These are phyloP conservation scores for Chloroceryle inda DNA, from an alignment of 2,797 vertebrate species.

Conservation along the genomic window DNA sequence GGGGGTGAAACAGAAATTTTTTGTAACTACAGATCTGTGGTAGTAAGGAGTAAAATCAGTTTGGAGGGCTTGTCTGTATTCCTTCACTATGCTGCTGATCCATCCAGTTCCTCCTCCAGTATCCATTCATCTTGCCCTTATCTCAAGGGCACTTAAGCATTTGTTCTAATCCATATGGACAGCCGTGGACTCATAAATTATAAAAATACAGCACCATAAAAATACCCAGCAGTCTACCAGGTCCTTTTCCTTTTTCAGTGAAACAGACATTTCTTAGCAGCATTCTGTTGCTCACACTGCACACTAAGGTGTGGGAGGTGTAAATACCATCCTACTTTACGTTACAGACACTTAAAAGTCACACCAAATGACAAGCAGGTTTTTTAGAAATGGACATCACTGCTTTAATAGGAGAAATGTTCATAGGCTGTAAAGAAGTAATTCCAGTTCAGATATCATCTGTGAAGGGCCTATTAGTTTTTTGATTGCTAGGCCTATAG, in stretches of 20 bases:
- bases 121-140: background rate
- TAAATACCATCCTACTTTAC: background rate
- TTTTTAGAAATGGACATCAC: background rate
- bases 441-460: slow-evolving; percentile 53
- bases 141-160: background rate
- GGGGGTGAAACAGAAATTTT: accelerated
- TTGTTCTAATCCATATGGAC: background rate
- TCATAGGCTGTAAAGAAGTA: slow-evolving; percentile 4
- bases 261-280: background rate
- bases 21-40: background rate
- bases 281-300: background rate
- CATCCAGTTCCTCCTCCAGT: background rate
- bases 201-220: background rate
- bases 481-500: slow-evolving; percentile 21
- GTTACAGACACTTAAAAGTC: background rate
- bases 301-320: background rate
- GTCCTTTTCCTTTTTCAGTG: background rate
- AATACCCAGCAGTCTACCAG: background rate
- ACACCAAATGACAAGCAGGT: background rate
- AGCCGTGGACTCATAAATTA: background rate
- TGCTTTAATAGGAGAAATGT: slow-evolving; percentile 8
- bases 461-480: slow-evolving; percentile 44
- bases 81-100: background rate
- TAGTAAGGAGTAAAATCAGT: background rate
- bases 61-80: background rate